phyloP scores from a whole-genome alignment of 2,797 vertebrate species.

The Liparis tanakae region DNA sequence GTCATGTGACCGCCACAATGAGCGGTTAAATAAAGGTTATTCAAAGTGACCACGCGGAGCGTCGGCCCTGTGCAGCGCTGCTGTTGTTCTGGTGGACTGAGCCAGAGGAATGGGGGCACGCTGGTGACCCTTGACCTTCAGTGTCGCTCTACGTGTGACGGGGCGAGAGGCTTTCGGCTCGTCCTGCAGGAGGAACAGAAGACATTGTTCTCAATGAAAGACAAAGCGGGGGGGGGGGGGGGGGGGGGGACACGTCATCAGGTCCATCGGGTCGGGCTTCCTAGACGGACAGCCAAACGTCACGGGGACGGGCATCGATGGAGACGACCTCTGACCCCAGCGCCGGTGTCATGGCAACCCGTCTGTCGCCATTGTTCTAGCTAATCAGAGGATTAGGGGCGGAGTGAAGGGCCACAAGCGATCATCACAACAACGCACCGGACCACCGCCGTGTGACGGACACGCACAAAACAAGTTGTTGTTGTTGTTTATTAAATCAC shows the following conservation, averaged over 20 bases:
- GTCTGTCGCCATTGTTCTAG: constrained; percentile 64
- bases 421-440: constrained; percentile 38
- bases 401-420: constrained; percentile 42
- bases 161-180: not conserved
- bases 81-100: constrained; percentile 35
- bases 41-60: constrained; percentile 23
- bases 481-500: constrained; percentile 21
- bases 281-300: too few species aligned
- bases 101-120: constrained; percentile 45
- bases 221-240: not conserved
- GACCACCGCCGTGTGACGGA: not conserved
- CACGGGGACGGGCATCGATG: constrained; percentile 62
- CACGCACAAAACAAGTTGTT: not conserved
- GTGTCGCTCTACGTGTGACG: constrained; percentile 39
- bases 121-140: constrained; percentile 47
- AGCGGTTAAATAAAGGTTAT: constrained; percentile 22
- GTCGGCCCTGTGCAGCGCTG: not conserved
- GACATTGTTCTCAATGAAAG: not conserved
- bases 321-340: constrained; percentile 52
- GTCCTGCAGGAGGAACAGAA: not conserved
- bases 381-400: constrained; percentile 79
- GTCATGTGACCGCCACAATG: constrained; percentile 23
- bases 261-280: too few species aligned
- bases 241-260: too few species aligned
- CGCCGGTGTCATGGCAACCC: constrained; percentile 71